A percentile compares a stretch with the other conserved stretches of the same genome.
These are phyloP conservation scores for Macrophya alboannulata DNA, from an alignment of 2,888 invertebrate species.

Conservation along the genomic window DNA sequence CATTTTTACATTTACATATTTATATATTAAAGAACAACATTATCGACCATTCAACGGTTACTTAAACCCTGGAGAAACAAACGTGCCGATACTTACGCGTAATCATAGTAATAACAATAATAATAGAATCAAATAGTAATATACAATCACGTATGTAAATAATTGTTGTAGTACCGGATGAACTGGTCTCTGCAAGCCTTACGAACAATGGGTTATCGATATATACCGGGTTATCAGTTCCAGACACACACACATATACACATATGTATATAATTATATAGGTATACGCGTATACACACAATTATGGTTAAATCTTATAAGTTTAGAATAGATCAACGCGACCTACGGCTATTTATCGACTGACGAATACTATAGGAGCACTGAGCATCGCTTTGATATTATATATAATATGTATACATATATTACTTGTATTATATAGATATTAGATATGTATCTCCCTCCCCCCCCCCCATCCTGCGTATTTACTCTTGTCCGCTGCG, in stretches of 20 bases:
- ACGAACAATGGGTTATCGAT: slow-evolving; percentile 4
- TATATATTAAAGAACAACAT: neutral
- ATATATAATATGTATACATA: neutral
- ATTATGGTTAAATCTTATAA: neutral
- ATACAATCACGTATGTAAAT: neutral
- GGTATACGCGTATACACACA: neutral
- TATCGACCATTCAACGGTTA: too few species aligned
- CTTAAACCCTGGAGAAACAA: neutral
- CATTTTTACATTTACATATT: neutral
- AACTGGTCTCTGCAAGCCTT: neutral
- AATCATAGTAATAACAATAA: neutral
- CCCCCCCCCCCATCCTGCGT: too few species aligned
- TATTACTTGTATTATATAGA: neutral
- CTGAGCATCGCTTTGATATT: neutral
- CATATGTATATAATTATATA: neutral
- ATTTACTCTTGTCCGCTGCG: neutral
- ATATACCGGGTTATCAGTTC: slow-evolving; percentile 11
- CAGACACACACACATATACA: slow-evolving; percentile 9
- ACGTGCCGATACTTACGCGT: neutral
- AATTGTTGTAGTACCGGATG: neutral
- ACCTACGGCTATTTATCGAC: slow-evolving; percentile 11
- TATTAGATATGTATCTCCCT: neutral
- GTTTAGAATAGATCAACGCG: neutral
- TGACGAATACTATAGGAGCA: neutral
- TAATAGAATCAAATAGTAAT: neutral